Conservation (phyloP, 2,797 vertebrate genomes). For the Setipinna tenuifilis region DNA sequence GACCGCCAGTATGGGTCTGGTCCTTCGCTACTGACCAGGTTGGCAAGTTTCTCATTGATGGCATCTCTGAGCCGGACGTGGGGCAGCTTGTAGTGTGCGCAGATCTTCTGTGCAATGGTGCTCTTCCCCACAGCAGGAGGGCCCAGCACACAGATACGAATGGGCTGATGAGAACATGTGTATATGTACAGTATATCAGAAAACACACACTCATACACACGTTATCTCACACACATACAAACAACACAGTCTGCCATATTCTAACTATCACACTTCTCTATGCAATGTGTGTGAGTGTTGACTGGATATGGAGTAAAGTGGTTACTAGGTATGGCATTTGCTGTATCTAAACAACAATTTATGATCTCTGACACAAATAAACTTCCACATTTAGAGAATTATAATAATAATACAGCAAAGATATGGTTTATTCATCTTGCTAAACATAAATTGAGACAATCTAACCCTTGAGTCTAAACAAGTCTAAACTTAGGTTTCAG, state of each 20-base stretch:
- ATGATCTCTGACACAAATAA: too few relatives aligned
- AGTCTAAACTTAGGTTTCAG: too few relatives aligned
- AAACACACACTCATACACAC: not conserved
- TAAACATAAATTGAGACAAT: too few relatives aligned
- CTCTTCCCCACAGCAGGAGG: constrained; percentile 91
- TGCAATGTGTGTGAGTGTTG: not conserved
- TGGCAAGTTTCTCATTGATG: constrained; percentile 78
- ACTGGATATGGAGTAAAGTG: not conserved
- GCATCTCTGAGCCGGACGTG: constrained; percentile 79
- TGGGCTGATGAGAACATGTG: constrained; percentile 76
- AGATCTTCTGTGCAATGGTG: constrained; percentile 76
- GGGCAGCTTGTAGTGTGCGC: constrained; percentile 84
- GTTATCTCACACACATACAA: too few relatives aligned
- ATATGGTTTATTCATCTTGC: too few relatives aligned
- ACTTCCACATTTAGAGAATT: too few relatives aligned
- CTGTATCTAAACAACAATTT: not conserved
- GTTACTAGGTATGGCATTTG: not conserved
- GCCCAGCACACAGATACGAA: constrained; percentile 86
- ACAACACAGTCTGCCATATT: not conserved
- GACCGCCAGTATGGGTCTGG: not conserved
- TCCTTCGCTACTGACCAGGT: constrained; percentile 76
- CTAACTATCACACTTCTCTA: not conserved
- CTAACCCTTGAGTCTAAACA: too few relatives aligned
- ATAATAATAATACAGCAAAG: too few relatives aligned
- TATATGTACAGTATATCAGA: too few relatives aligned